Evolutionary conservation across 2,888 invertebrate genomes (phyloP).

Genomic region (Hirtodrosophila duncani): DNA sequence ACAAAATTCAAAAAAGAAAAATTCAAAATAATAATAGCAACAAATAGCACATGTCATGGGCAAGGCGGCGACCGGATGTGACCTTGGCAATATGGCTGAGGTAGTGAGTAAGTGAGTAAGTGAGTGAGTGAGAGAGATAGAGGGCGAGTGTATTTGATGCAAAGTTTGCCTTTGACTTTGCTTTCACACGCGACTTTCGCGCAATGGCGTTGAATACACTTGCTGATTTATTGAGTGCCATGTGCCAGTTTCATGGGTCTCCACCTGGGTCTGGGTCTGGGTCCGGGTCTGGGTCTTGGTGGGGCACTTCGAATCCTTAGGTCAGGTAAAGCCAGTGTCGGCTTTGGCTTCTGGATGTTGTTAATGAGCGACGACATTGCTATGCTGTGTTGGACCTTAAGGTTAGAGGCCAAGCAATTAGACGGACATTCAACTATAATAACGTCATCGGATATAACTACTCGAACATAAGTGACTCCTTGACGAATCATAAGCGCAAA

Average conservation of each 20-base stretch:
- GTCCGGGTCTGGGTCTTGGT: no score
- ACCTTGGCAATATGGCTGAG: not conserved
- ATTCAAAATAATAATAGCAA: slow-evolving; percentile 40
- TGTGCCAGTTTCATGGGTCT: slow-evolving; percentile 30
- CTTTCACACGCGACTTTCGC: slow-evolving; percentile 25
- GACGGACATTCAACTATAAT: no score
- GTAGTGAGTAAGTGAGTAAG: not conserved
- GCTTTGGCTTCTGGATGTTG: slow-evolving; percentile 40
- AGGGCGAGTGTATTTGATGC: no score
- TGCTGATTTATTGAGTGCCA: slow-evolving; percentile 69
- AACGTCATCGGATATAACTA: no score
- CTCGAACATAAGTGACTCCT: no score
- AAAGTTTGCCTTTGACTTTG: not conserved
- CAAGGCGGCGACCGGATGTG: no score
- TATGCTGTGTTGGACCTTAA: slow-evolving; percentile 37
- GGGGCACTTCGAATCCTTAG: not conserved
- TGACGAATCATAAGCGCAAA: no score
- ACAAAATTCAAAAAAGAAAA: slow-evolving; percentile 5
- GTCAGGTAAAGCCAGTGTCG: slow-evolving; percentile 27
- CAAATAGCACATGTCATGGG: slow-evolving; percentile 6
- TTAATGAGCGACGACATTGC: slow-evolving; percentile 59
- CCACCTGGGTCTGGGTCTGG: not conserved
- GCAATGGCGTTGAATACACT: slow-evolving; percentile 58
- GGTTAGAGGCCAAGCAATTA: slow-evolving; percentile 12
- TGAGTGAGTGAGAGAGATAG: not conserved